Base-by-base conservation (phyloP, 2,113 vertebrate species). In the Machaerirhynchus nigripectus region DNA sequence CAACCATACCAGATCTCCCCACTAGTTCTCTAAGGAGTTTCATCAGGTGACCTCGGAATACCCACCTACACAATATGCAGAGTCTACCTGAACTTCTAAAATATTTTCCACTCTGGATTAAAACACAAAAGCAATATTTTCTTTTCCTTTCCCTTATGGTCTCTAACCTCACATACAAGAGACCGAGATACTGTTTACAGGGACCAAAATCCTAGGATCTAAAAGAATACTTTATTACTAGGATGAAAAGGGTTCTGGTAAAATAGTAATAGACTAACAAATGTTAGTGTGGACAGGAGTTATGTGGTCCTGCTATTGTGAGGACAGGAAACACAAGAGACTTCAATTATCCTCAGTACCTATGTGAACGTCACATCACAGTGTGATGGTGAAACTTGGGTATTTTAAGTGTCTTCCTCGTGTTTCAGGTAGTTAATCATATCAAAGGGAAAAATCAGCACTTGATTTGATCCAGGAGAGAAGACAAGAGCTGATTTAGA, bases 111-210 rank as follows among this genome's bases (percentile, higher is more conserved):
- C 7, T 55, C 16, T 64, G 13, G 19, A 89, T 69, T 40, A 59
- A 75, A 85, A 40, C 5, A 18, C 18, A 13, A 1, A 50, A 44
- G 15, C 4, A 85, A 35, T 63, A 10, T 2, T 35, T 22, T 61
- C 8, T 90, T 53, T 77, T 77, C 21, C 11, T 61, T n/a, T 67
- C 6, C 13, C 5, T 42, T 46, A 8, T 31, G 7, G 9, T 79
- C 26, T 17, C 22, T 75, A 50, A n/a, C 24, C 8, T 53, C 39
- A 8, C 22, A 11, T 27, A 40, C 3, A 75, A 13, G 9, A 90
- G 21, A 28, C 13, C 0, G 2, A 65, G 31, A 39, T 27, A 27
- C 5, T 33, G 6, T 23, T 33, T 24, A 9, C 3, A 33, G 10
- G 11, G 12, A 59, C 6, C 10, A 42, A 69, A 77, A 81, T 26